phyloP scores from a whole-genome alignment of 2,888 invertebrate genomes.

The Sminthurides aquaticus region DNA sequence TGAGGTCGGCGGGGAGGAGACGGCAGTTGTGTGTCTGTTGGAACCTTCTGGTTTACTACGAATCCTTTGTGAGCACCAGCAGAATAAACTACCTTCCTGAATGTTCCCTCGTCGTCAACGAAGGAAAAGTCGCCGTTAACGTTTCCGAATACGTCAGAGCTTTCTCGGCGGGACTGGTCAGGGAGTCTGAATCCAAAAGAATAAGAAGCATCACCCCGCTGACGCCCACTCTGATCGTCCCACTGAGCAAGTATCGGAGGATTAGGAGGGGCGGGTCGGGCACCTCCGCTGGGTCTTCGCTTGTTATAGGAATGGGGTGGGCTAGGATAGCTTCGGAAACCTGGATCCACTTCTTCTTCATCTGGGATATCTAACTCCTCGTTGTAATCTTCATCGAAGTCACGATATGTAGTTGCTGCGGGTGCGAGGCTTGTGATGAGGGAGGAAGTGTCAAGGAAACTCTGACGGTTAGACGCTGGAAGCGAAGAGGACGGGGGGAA shows the following conservation, averaged over 20 bases:
- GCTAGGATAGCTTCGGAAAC: not conserved
- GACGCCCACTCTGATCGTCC: conserved; percentile 3
- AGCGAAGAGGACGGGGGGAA: not conserved
- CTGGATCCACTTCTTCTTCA: conserved; percentile 13
- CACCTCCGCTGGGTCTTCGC: not conserved
- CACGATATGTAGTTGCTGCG: not conserved
- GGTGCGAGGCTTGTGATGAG: conserved; percentile 1
- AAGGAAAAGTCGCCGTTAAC: conserved; percentile 29
- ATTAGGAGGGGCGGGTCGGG: not conserved
- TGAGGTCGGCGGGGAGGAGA: not conserved
- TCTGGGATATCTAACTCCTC: conserved; percentile 5
- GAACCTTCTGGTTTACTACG: conserved; percentile 23
- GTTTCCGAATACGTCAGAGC: conserved; percentile 34
- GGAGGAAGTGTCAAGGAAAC: not conserved
- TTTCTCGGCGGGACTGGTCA: conserved; percentile 35
- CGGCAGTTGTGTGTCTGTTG: not conserved
- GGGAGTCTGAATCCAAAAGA: conserved; percentile 34
- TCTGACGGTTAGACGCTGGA: not conserved
- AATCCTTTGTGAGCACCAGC: conserved; percentile 39
- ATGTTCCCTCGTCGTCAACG: conserved; percentile 34
- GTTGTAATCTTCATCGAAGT: conserved; percentile 12
- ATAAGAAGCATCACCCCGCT: conserved; percentile 29
- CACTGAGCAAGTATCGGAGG: conserved; percentile 1
- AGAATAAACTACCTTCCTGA: conserved; percentile 33
- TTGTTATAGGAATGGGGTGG: conserved; percentile 1